Evolutionary conservation across 1,140 invertebrate species (phyloP).

Genomic region (Drosophila funebris): DNA sequence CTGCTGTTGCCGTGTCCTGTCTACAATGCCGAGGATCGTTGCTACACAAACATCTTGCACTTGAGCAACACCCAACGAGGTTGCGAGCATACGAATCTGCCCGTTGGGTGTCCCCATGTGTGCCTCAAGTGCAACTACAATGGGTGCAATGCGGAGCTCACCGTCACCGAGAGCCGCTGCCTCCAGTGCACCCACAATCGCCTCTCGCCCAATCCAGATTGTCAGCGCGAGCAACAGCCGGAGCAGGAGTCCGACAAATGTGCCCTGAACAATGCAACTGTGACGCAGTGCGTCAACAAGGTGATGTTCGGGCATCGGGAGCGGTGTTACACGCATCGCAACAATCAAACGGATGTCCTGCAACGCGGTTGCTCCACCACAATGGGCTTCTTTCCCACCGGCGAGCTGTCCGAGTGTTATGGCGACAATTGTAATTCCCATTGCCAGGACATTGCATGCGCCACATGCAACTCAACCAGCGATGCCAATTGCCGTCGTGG

Average conservation of each 20-base stretch:
- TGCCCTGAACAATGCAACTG: slow-evolving; percentile 42
- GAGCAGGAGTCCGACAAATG: slow-evolving; percentile 9
- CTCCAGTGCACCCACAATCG: slow-evolving; percentile 57
- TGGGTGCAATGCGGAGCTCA: slow-evolving; percentile 67
- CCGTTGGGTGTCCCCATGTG: slow-evolving; percentile 57
- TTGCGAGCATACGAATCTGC: slow-evolving; percentile 64
- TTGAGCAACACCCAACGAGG: slow-evolving; percentile 61
- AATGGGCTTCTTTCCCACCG: slow-evolving; percentile 66
- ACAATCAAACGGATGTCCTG: slow-evolving; percentile 61
- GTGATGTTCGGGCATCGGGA: slow-evolving; percentile 67
- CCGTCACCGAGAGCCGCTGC: slow-evolving; percentile 56
- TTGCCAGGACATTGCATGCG: slow-evolving; percentile 67
- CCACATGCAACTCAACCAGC: slow-evolving; percentile 61
- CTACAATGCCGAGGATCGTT: slow-evolving; percentile 62
- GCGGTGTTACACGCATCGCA: slow-evolving; percentile 64
- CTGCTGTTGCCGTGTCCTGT: slow-evolving; percentile 63
- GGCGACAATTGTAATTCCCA: slow-evolving; percentile 70
- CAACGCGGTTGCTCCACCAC: slow-evolving; percentile 72
- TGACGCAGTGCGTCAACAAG: slow-evolving; percentile 65
- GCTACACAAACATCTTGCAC: slow-evolving; percentile 69
- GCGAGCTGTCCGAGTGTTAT: slow-evolving; percentile 59
- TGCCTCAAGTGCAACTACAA: slow-evolving; percentile 79
- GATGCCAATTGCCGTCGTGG: slow-evolving; percentile 54
- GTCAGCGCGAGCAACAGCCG: slow-evolving; percentile 47
- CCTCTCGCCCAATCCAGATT: slow-evolving; percentile 42